These are phyloP conservation scores for Simalia tracyae DNA, from an alignment of 2,797 vertebrate genomes.

Conservation along the genomic window DNA sequence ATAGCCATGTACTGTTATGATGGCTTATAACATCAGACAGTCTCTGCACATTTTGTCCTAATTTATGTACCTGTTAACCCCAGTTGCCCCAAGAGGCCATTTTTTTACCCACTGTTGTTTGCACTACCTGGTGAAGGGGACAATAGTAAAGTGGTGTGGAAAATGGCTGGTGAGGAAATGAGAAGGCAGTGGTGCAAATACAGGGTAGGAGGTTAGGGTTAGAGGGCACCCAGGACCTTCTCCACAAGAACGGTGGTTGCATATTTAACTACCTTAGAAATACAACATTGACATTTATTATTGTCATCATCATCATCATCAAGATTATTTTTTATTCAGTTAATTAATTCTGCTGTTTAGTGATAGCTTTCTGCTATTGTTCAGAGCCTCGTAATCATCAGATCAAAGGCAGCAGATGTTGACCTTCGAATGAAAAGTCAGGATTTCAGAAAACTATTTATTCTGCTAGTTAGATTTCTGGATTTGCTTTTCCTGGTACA, in stretches of 20 bases:
- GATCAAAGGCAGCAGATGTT: background rate
- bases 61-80: background rate
- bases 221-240: background rate
- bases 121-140: background rate
- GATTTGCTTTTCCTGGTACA: constrained; percentile 45
- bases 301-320: background rate
- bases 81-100: background rate
- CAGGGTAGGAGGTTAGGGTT: no score
- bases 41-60: background rate
- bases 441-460: constrained; percentile 22
- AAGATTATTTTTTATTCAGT: background rate
- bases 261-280: background rate
- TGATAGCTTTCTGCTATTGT: background rate
- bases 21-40: background rate
- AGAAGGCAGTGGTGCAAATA: background rate
- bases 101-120: background rate
- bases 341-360: background rate
- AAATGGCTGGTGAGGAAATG: background rate
- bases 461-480: constrained; percentile 18
- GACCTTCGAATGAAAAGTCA: constrained; percentile 20
- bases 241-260: background rate
- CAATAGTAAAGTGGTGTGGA: background rate
- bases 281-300: background rate
- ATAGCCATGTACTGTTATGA: background rate
- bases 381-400: constrained; percentile 6